Base-by-base conservation (phyloP, 2,113 vertebrate species). In the Burhinus bistriatus region DNA sequence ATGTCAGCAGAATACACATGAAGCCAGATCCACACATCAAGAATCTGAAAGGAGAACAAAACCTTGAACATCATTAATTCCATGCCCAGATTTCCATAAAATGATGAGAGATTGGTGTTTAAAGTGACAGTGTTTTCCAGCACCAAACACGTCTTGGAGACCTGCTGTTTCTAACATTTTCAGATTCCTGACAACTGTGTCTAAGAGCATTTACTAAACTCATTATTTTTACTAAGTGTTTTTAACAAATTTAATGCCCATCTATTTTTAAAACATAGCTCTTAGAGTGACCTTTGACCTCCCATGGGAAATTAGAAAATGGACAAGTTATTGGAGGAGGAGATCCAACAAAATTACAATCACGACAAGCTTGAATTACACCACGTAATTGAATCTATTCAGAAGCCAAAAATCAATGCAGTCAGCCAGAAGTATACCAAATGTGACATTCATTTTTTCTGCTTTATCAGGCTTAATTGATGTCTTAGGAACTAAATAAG, bases 321-420 rank as follows among this genome's bases (percentile, higher is more conserved):
- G 75, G 81, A 95, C 82, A 96, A 97, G n/a, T 97, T 97, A 97
- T 86, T 95, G 91, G 93, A 93, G 96, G 81, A 96, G 51, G 95
- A 95, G 55, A 93, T 96, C 89, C 94, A 97, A 95, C 90, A 97
- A 97, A 97, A 98, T 97, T 97, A 95, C 83, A 95, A 70, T 97
- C 94, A 97, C 0, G 51, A 93, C 94, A 97, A 97, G 47, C 87
- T 96, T 93, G 92, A 96, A 97, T 97, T 97, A 70, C 75, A 97
- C 58, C 57, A 93, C 95, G 89, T 97, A 98, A 97, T 96, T 97
- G 94, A 98, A 98, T 97, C 93, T 98, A 96, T 96, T 96, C 96
- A 96, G 83, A 97, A 97, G 96, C 93, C 90, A 95, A 98, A 98
- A 98, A 98, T 97, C 97, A 95, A 97, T 98, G 95, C 94, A 97